Conservation (phyloP, 2,888 invertebrate species). For the Agrypnus murinus region DNA sequence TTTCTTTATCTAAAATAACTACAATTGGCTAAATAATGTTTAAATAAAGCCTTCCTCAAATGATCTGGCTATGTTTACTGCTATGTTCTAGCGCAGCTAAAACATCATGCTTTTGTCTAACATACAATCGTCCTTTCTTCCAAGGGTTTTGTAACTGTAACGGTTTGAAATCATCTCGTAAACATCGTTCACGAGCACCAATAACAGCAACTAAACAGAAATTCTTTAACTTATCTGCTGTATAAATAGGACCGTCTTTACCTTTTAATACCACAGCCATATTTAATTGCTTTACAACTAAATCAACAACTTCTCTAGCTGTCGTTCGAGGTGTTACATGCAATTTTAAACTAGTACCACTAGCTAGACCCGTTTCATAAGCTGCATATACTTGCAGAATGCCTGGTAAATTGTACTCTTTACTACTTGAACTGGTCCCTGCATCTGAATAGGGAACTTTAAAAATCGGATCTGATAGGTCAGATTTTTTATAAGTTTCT, state of each 20-base stretch:
- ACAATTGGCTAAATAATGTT: slow-evolving; percentile 45
- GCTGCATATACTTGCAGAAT: slow-evolving; percentile 91
- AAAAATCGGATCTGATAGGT: slow-evolving; percentile 60
- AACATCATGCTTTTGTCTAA: slow-evolving; percentile 92
- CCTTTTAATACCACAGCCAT: slow-evolving; percentile 93
- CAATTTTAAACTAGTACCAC: slow-evolving; percentile 93
- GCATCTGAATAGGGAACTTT: slow-evolving; percentile 62
- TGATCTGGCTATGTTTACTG: slow-evolving; percentile 84
- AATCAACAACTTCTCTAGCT: slow-evolving; percentile 94
- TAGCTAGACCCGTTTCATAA: slow-evolving; percentile 95
- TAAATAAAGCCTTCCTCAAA: slow-evolving; percentile 66
- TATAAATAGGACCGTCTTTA: slow-evolving; percentile 89
- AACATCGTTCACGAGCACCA: slow-evolving; percentile 93
- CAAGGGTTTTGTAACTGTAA: slow-evolving; percentile 96
- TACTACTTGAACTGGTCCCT: slow-evolving; percentile 58
- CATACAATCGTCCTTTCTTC: slow-evolving; percentile 94
- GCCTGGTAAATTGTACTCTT: slow-evolving; percentile 64
- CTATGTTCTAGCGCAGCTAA: slow-evolving; percentile 92
- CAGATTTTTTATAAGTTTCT: slow-evolving; percentile 58
- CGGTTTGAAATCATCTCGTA: slow-evolving; percentile 95
- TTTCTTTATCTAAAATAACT: slow-evolving; percentile 33
- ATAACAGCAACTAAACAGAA: slow-evolving; percentile 97
- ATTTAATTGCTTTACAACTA: slow-evolving; percentile 96
- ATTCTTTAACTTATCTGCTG: slow-evolving; percentile 86
- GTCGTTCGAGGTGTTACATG: slow-evolving; percentile 95